Conservation (phyloP, 2,113 vertebrate genomes). For the Progne subis region DNA sequence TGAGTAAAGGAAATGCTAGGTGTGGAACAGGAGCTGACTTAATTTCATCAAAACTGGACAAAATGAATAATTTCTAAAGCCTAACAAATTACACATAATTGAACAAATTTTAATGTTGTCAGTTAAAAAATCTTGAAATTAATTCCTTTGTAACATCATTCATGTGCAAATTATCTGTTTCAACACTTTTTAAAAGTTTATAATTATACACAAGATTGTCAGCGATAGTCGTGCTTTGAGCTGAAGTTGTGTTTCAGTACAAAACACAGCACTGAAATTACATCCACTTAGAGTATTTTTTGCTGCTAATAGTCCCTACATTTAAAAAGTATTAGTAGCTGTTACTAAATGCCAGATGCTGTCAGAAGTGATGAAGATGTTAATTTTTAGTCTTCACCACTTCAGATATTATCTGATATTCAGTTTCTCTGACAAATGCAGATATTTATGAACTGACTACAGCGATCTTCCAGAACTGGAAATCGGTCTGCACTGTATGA, state of each 20-base stretch:
- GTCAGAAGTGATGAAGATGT: slow-evolving; percentile 39
- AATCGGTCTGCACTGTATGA: slow-evolving; percentile 42
- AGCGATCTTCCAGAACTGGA: slow-evolving; percentile 45
- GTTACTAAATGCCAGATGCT: slow-evolving; percentile 45
- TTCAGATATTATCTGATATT: slow-evolving; percentile 51
- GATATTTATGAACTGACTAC: slow-evolving; percentile 60
- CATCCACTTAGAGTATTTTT: not conserved
- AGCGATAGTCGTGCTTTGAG: not conserved
- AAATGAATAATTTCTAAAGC: not conserved
- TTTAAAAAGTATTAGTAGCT: slow-evolving; percentile 22
- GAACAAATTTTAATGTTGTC: not conserved
- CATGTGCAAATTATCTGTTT: not conserved
- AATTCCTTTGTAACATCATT: not conserved
- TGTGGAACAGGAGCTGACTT: not conserved
- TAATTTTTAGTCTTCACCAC: slow-evolving; percentile 41
- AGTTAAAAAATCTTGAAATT: not conserved
- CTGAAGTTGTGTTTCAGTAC: not conserved
- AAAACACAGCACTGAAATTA: not conserved
- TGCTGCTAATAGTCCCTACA: not conserved
- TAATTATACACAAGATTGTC: not conserved
- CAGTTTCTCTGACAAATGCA: slow-evolving; percentile 53
- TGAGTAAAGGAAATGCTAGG: not conserved
- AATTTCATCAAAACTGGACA: not conserved
- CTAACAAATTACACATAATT: not conserved
- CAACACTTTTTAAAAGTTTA: not conserved